Conservation (phyloP, 2,888 invertebrate genomes). For the Branchellion lobata region DNA sequence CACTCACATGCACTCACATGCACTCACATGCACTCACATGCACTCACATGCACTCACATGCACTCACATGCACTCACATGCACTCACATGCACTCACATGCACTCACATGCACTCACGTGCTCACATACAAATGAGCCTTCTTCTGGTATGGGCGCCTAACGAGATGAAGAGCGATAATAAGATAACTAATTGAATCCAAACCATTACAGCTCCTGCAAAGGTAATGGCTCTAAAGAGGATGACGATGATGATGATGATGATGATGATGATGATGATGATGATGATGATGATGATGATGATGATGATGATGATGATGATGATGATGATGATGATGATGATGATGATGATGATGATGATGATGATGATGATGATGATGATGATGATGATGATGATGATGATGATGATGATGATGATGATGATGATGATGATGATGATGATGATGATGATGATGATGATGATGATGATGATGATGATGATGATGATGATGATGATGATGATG, state of each 20-base stretch:
- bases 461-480: slow-evolving; percentile 42
- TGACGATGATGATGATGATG: slow-evolving; percentile 45
- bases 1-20: too few species aligned
- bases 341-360: not conserved
- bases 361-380: not conserved
- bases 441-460: slow-evolving; percentile 22
- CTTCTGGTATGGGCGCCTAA: too few species aligned
- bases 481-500: slow-evolving; percentile 31
- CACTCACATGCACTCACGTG: too few species aligned
- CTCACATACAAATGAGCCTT: too few species aligned
- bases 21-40: too few species aligned
- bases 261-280: slow-evolving; percentile 47
- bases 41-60: too few species aligned
- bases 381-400: slow-evolving; percentile 43
- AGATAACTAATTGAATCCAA: too few species aligned
- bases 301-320: slow-evolving; percentile 31
- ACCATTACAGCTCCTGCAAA: too few species aligned
- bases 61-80: too few species aligned
- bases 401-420: slow-evolving; percentile 43
- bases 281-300: slow-evolving; percentile 45
- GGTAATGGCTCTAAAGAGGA: not conserved
- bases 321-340: slow-evolving; percentile 26
- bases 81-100: too few species aligned
- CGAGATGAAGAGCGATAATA: too few species aligned
- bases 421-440: not conserved